Percentiles rank a stretch among this genome's conserved stretches.
Evolutionary conservation across 35 echinoderm and acorn worm genomes (phyloP).

Genomic region (Chiridota heheva): DNA sequence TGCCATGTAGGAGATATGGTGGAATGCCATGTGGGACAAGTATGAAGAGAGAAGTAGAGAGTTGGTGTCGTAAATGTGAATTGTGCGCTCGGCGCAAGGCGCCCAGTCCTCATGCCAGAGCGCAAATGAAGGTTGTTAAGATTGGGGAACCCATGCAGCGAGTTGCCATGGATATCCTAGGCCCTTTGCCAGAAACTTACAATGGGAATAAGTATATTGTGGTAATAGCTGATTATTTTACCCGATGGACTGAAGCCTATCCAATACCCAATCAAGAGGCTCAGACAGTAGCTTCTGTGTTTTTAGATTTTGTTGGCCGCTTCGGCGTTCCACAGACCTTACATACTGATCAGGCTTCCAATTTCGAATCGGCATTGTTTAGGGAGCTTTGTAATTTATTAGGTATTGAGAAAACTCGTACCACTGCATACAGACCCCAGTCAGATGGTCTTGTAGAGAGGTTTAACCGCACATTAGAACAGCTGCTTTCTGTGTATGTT

Average conservation of each 20-base stretch:
- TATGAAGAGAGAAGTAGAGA: slow-evolving; percentile 24
- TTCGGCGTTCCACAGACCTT: slow-evolving; percentile 1
- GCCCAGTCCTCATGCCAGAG: slow-evolving; percentile 32
- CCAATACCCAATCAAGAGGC: slow-evolving; percentile 18
- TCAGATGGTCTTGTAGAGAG: slow-evolving; percentile 67
- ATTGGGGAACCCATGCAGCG: slow-evolving; percentile 48
- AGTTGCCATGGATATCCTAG: slow-evolving; percentile 50
- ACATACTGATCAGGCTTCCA: slow-evolving; percentile 45
- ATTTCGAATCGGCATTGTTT: slow-evolving; percentile 46
- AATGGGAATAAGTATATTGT: slow-evolving; percentile 13
- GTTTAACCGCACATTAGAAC: slow-evolving; percentile 33
- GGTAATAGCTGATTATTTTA: slow-evolving; percentile 20
- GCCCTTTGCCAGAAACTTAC: slow-evolving; percentile 11
- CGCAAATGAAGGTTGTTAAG: slow-evolving; percentile 32
- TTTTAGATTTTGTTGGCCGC: slow-evolving; percentile 6
- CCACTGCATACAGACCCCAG: slow-evolving; percentile 43
- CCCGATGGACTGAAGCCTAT: slow-evolving; percentile 11
- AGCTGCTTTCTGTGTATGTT: slow-evolving; percentile 26
- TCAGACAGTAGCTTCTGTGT: slow-evolving; percentile 5
- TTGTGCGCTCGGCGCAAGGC: slow-evolving; percentile 43
- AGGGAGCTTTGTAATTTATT: slow-evolving; percentile 40
- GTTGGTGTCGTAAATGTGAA: slow-evolving; percentile 23
- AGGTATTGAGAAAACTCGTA: slow-evolving; percentile 46
- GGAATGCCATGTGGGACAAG: no score
- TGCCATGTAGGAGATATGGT: no score